phyloP scores from a whole-genome alignment of 1,140 invertebrate genomes.

The Hylaeus anthracinus region DNA sequence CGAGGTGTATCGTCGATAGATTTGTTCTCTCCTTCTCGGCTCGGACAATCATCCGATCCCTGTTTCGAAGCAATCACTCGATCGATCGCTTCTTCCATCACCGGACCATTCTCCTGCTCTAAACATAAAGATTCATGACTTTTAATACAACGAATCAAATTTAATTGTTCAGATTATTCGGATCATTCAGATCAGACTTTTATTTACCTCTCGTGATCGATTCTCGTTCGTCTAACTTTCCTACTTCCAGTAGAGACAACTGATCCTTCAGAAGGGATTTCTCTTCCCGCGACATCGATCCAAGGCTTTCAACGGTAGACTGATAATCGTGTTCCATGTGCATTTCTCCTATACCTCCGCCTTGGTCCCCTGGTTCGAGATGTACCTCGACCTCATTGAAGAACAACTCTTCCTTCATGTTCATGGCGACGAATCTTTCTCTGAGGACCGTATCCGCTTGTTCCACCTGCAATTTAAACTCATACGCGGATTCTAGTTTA shows the following conservation, averaged over 20 bases:
- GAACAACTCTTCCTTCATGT: slow-evolving; percentile 76
- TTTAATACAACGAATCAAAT: neutral
- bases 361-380: slow-evolving; percentile 64
- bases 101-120: slow-evolving; percentile 28
- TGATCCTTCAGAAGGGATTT: slow-evolving; percentile 73
- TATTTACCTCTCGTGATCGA: slow-evolving; percentile 41
- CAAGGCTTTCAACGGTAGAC: slow-evolving; percentile 47
- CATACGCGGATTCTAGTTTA: slow-evolving; percentile 83
- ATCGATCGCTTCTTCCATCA: slow-evolving; percentile 37
- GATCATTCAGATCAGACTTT: neutral
- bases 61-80: slow-evolving; percentile 23
- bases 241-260: slow-evolving; percentile 70
- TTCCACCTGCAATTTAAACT: slow-evolving; percentile 85
- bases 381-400: slow-evolving; percentile 77
- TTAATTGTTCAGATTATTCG: neutral
- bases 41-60: slow-evolving; percentile 5
- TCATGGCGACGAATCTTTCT: slow-evolving; percentile 78
- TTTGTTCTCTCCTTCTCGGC: slow-evolving; percentile 7
- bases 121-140: slow-evolving; percentile 14
- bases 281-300: slow-evolving; percentile 47
- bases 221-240: slow-evolving; percentile 67
- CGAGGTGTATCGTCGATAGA: neutral
- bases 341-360: slow-evolving; percentile 56
- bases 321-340: slow-evolving; percentile 64
- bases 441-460: slow-evolving; percentile 82